Evolutionary conservation across 2,113 vertebrate species (phyloP).

Genomic region (Chlamydotis undulata): DNA sequence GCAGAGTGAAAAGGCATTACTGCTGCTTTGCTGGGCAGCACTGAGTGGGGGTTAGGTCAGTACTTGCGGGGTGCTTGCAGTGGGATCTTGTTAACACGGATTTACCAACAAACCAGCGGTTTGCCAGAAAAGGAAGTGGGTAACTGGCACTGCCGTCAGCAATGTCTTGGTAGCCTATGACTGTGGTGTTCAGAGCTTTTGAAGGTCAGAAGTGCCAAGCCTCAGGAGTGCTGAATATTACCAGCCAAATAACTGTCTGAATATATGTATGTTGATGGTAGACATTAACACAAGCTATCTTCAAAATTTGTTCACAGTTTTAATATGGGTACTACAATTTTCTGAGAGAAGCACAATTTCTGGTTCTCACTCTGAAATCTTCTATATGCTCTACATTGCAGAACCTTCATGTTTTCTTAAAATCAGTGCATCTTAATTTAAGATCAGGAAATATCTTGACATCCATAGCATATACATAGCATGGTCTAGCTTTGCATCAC

Average conservation of each 20-base stretch:
- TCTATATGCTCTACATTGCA: neutral
- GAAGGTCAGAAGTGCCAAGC: neutral
- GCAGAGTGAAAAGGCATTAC: neutral
- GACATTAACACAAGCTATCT: neutral
- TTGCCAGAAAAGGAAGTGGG: neutral
- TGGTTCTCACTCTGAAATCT: neutral
- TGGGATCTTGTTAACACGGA: neutral
- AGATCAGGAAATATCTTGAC: slow-evolving; percentile 58
- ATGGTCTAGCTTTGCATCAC: slow-evolving; percentile 71
- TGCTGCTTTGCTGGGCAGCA: neutral
- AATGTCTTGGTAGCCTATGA: neutral
- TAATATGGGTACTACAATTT: neutral
- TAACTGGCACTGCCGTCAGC: neutral
- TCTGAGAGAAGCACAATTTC: neutral
- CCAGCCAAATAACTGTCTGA: neutral
- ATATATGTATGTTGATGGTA: neutral
- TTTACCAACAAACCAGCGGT: neutral
- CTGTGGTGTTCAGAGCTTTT: neutral
- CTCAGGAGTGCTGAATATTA: neutral
- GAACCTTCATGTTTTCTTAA: neutral
- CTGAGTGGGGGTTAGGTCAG: rapidly evolving
- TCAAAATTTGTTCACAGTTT: neutral
- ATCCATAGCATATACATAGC: slow-evolving; percentile 77
- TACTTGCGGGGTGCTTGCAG: neutral
- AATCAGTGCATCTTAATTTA: neutral